These are phyloP conservation scores for Temnothorax unifasciatus DNA, from an alignment of 2,888 invertebrate genomes.

Conservation along the genomic window DNA sequence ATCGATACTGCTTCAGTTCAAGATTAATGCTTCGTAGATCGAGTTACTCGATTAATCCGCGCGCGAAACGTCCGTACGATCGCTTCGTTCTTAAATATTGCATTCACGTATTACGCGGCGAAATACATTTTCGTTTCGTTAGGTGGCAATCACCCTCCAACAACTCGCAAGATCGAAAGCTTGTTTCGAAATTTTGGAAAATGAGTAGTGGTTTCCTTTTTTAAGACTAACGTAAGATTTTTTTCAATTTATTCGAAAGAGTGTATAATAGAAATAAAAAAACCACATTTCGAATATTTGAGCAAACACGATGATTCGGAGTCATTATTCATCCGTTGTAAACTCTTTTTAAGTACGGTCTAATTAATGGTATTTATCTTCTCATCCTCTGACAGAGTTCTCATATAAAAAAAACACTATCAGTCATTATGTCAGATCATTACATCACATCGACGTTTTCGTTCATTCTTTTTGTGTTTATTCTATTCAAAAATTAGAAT, in stretches of 20 bases:
- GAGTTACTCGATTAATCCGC: constrained; percentile 42
- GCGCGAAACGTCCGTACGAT: constrained; percentile 10
- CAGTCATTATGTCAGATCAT: neutral
- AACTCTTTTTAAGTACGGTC: neutral
- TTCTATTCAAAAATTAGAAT: neutral
- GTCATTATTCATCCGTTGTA: neutral
- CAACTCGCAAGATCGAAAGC: neutral
- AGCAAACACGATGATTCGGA: neutral
- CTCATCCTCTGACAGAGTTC: neutral
- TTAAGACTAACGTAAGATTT: neutral
- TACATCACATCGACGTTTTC: neutral
- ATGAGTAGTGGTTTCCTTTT: neutral
- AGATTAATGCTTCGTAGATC: constrained; percentile 55
- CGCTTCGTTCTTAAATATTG: constrained; percentile 19
- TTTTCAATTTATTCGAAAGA: neutral
- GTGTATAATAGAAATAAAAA: neutral
- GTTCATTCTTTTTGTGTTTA: neutral
- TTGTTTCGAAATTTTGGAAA: neutral
- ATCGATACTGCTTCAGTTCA: constrained; percentile 71
- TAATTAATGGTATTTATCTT: neutral
- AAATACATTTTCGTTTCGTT: neutral
- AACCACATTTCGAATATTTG: neutral
- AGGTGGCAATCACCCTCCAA: neutral
- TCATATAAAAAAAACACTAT: neutral
- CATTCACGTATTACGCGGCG: constrained; percentile 19